Percentiles rank a stretch among this genome's conserved stretches.
Conservation (phyloP, 2,113 vertebrate species). For the Centrocercus urophasianus region DNA sequence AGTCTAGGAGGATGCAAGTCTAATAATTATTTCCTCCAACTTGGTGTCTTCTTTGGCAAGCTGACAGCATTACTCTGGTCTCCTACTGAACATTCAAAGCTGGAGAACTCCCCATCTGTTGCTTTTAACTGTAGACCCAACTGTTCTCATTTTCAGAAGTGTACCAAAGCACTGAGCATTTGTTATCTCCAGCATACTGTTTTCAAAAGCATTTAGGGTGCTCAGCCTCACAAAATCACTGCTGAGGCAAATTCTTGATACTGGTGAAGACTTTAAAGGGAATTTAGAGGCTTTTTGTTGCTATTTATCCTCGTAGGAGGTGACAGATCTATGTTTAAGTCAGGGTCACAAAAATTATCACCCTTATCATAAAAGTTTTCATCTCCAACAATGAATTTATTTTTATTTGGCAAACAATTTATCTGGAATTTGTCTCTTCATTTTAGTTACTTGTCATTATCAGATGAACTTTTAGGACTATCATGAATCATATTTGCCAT, state of each 20-base stretch:
- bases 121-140: constrained; percentile 50
- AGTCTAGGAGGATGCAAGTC: not conserved
- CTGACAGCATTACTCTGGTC: constrained; percentile 9
- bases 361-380: not conserved
- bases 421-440: not conserved
- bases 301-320: not conserved
- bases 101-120: constrained; percentile 59
- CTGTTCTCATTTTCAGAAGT: constrained; percentile 37
- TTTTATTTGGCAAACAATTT: not conserved
- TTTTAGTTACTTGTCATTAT: not conserved
- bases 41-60: constrained; percentile 15
- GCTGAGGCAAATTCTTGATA: not conserved
- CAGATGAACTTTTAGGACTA: not conserved
- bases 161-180: constrained; percentile 36
- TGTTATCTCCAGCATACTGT: not conserved
- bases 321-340: not conserved
- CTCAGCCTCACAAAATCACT: not conserved
- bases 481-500: not conserved
- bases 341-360: not conserved
- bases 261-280: not conserved
- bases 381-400: not conserved
- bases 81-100: constrained; percentile 36
- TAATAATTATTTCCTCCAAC: constrained; percentile 3
- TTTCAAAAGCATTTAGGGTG: constrained; percentile 1
- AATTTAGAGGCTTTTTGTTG: not conserved